phyloP scores from a whole-genome alignment of 2,888 invertebrate species.

The Eupithecia inturbata region DNA sequence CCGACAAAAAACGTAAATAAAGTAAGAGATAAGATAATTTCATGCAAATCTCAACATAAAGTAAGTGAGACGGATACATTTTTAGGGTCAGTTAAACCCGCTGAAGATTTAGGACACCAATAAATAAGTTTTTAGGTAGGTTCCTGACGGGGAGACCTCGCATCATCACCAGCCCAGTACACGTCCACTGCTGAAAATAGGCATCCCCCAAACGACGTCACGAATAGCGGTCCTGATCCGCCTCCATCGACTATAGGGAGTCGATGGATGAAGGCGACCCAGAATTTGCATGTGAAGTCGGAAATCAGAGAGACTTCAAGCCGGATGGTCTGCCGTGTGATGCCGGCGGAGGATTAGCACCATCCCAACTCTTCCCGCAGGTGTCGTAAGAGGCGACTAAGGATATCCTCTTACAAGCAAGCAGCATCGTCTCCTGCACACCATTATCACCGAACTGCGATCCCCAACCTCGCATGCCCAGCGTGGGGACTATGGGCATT shows the following conservation, averaged over 20 bases:
- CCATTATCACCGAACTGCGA: too few species aligned
- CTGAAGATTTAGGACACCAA: not conserved
- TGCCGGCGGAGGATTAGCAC: too few species aligned
- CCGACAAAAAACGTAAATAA: slow-evolving; percentile 35
- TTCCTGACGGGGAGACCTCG: not conserved
- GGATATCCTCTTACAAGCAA: too few species aligned
- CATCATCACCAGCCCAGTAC: not conserved
- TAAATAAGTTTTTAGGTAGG: not conserved
- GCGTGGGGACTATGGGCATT: too few species aligned
- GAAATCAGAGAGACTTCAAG: not conserved
- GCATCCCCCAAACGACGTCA: not conserved
- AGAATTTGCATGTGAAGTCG: not conserved
- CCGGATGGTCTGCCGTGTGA: too few species aligned
- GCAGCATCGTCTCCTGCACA: too few species aligned
- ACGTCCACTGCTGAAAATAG: not conserved
- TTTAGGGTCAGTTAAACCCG: slow-evolving; percentile 47
- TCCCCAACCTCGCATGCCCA: too few species aligned
- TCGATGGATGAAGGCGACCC: not conserved
- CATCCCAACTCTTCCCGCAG: too few species aligned
- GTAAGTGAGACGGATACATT: slow-evolving; percentile 45
- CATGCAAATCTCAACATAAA: slow-evolving; percentile 59
- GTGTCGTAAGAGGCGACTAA: too few species aligned
- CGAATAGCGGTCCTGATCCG: not conserved
- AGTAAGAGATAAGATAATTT: slow-evolving; percentile 34
- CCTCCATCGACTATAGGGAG: not conserved